phyloP scores from a whole-genome alignment of 1,140 invertebrate species.

The Drosophila albomicans region DNA sequence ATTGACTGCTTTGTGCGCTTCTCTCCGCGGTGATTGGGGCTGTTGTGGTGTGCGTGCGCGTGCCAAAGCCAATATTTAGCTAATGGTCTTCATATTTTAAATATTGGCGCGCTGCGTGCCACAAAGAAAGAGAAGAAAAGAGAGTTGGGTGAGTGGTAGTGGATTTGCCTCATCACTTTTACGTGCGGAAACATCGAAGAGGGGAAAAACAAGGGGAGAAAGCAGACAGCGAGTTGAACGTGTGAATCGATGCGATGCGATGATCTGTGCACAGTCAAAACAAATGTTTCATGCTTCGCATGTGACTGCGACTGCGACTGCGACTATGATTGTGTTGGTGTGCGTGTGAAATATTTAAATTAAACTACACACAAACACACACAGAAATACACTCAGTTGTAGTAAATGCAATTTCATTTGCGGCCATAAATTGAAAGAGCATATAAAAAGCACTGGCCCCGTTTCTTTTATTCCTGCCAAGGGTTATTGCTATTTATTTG shows the following conservation, averaged over 20 bases:
- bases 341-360: slow-evolving; percentile 73
- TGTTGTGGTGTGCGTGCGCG: slow-evolving; percentile 60
- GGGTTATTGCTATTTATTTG: slow-evolving; percentile 69
- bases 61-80: slow-evolving; percentile 83
- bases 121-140: neutral
- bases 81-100: slow-evolving; percentile 83
- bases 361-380: slow-evolving; percentile 60
- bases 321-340: neutral
- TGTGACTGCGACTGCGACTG: neutral
- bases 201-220: neutral
- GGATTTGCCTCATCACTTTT: neutral
- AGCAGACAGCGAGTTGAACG: slow-evolving; percentile 5
- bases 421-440: slow-evolving; percentile 66
- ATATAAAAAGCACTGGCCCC: slow-evolving; percentile 48
- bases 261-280: slow-evolving; percentile 26
- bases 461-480: slow-evolving; percentile 48
- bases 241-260: slow-evolving; percentile 35
- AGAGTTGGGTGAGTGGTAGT: neutral
- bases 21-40: slow-evolving; percentile 1
- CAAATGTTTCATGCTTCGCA: slow-evolving; percentile 38
- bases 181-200: slow-evolving; percentile 15
- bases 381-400: neutral
- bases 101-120: slow-evolving; percentile 63
- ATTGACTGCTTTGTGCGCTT: slow-evolving; percentile 65
- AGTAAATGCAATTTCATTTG: slow-evolving; percentile 77